Base-by-base conservation (phyloP, 92 coral and sea anemone species). In the Zoanthus sociatus region DNA sequence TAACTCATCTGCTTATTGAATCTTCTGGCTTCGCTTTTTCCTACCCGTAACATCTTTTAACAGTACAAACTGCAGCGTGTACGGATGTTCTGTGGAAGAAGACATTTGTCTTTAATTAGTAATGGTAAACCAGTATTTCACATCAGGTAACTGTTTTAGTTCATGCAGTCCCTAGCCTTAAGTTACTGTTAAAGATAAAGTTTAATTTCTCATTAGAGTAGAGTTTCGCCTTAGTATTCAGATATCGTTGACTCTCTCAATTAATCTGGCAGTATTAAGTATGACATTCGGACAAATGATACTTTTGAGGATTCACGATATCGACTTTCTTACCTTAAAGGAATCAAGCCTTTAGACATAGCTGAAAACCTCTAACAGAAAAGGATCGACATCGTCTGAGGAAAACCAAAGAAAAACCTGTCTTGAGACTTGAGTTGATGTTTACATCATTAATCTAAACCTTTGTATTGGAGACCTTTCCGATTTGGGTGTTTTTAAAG, bases 51-150 rank as follows among this genome's bases (percentile, higher is more conserved):
- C 82, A 67, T 94, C 97, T 55, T 92, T 94, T 92, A 94, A 78
- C 20, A 95, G 90, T 78, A 95, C 90, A 76, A 95, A 81, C 78
- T 95, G 93, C 12, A 95, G 79, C 1, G 98, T 95, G 89, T 95
- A 95, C 16, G 98, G 96, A 12, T 32, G 64, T 75, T 85, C 98
- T 95, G 56, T 12, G 54, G 45, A 63, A 8, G 50, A 69, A 73
- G 54, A 73, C 13, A 73, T 37, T 14, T 13, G 14, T 15, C 7
- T 42, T 37, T n/a, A 0, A 9, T 7, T 63, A 15, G n/a, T 58
- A 17, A 0, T 58, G 6, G 14, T 13, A 9, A 17, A 8, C 11
- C 64, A 58, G 5, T 11, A 58, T 13, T 3, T 16, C 64, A 0
- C 1, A 58, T 26, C 26, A 26, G 0, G 26, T 7, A 7, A 15